Conservation (phyloP, 2,797 vertebrate species). For the Peromyscus aztecus region DNA sequence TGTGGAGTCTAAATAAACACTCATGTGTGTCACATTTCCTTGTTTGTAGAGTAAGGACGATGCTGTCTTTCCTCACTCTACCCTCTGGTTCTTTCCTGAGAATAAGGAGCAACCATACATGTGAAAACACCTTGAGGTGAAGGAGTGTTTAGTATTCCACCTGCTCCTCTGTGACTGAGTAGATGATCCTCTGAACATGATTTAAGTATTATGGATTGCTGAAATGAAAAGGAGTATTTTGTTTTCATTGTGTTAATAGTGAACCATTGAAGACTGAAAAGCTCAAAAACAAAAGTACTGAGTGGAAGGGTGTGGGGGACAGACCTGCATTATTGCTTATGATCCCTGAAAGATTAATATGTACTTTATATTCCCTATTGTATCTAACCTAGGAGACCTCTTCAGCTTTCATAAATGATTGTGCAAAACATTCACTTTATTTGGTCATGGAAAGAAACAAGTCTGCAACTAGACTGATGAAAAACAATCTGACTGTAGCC, state of each 20-base stretch:
- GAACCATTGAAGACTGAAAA: background rate
- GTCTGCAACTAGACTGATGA: background rate
- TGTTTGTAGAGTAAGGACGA: slow-evolving; percentile 44
- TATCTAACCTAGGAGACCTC: background rate
- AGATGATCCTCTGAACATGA: slow-evolving; percentile 25
- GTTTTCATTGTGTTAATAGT: slow-evolving; percentile 8
- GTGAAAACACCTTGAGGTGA: slow-evolving; percentile 3
- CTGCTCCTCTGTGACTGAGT: background rate
- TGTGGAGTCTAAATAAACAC: background rate
- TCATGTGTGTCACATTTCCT: background rate
- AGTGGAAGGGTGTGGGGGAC: background rate
- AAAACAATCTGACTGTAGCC: background rate
- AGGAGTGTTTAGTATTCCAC: background rate
- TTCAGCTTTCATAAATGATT: slow-evolving; percentile 33
- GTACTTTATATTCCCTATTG: background rate
- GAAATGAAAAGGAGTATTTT: slow-evolving; percentile 43
- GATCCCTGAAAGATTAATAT: background rate
- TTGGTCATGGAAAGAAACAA: background rate
- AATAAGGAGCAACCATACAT: background rate
- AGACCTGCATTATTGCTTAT: background rate
- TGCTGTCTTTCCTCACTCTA: background rate
- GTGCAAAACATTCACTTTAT: background rate
- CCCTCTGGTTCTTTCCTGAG: background rate
- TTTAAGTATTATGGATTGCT: background rate
- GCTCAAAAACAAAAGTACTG: background rate